Evolutionary conservation across 2,797 vertebrate species (phyloP), one percentile per base, ranked within the genome.

Genomic region (Avahi laniger): DNA sequence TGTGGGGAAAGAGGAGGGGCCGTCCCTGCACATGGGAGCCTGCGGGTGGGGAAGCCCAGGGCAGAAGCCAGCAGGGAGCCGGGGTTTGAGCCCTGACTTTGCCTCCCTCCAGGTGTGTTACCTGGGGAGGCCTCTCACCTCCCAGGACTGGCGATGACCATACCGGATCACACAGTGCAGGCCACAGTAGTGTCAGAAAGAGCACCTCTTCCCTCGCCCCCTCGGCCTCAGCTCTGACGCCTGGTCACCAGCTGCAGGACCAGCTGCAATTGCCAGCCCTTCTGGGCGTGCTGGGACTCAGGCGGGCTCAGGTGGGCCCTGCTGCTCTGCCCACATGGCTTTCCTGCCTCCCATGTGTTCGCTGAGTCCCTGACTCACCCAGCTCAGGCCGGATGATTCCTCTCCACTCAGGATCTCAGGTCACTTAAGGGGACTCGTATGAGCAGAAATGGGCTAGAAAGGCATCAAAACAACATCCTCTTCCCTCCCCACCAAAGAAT

Each of bases 201-300:
- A n/a, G 5, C 2, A 18, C 75, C 18, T 50, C 26, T 63, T 20
- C 24, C 50, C 38, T n/a, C 28, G 2, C 20, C 48, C 26, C 2
- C 50, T 10, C 14, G 7, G 38, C 79, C 61, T 61, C 67, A 9
- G 28, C 73, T 73, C 69, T 35, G 3, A 5, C n/a, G 0, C 88
- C 59, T 35, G 4, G 63, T 22, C 24, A 2, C 33, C 26, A 46
- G 57, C 73, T 41, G 41, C 48, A 14, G 57, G n/a, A 11, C 14
- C 15, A 35, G 5, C 57, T 10, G 33, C 4, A 26, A 59, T 14
- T 30, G 7, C 30, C 26, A 12, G 61, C 46, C 13, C 70, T 57
- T 11, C 18, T 8, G 20, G 26, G 46, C 0, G 0, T 22, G 57
- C 70, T 13, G 57, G 48, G 35, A n/a, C 33, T 6, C 80, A 4